Evolutionary conservation across 2,888 invertebrate genomes (phyloP), one percentile per base, ranked within the genome.

Genomic region (Hemistola chrysoprasaria): DNA sequence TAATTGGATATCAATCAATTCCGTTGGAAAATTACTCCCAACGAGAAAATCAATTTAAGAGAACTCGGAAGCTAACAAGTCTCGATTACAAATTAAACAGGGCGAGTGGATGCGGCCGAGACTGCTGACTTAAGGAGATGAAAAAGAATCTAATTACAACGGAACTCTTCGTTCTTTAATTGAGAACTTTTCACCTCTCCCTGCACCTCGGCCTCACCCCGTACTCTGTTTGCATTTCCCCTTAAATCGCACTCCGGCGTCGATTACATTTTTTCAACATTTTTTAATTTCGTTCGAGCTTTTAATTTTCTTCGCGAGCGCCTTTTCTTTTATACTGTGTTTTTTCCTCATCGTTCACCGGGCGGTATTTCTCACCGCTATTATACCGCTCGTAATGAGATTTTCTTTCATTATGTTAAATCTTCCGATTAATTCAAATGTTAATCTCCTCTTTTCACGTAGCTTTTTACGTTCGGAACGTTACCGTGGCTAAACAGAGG

Each of bases 371-470:
- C 84, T 83, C 85, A 78, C 83, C 79, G 79, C 87, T 79, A 85
- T 87, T 87, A 86, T 84, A 80, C 84, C 68, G 72, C 62, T 65
- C 70, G 78, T 88, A 88, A 88, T 87, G 88, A 88, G 88, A 88
- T 88, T 88, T 88, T 84, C 86, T 86, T 88, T 87, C 87, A 88
- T 88, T 88, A 87, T 87, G 88, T 83, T 87, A 87, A 88, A 88
- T 88, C 88, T 88, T 67, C 85, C 88, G 88, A 87, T 88, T 88
- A 88, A 88, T 88, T 88, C 85, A 84, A 87, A 88, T 86, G 87
- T 86, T 86, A 85, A 87, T 87, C 86, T 81, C 59, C 64, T 71
- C 69, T 80, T 84, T 85, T 78, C 78, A 77, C 79, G 71, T 73
- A 62, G 78, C 73, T 78, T 84, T 84, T 84, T 82, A 85, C 71